Base-by-base conservation (phyloP, 1,140 invertebrate genomes). In the Lordiphosa collinella region DNA sequence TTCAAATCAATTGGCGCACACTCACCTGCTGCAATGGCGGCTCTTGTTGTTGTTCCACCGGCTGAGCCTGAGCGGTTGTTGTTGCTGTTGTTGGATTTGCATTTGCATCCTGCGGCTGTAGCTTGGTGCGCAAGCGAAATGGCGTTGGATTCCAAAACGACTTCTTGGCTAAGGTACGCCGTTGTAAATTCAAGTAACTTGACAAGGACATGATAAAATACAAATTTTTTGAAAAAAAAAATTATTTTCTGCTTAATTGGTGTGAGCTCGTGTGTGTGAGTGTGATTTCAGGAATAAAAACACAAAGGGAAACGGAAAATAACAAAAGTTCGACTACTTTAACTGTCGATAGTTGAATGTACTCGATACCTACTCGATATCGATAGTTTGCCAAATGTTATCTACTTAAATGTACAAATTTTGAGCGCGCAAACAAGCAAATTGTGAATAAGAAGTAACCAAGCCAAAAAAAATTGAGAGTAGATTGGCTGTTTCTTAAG, bases 81-180 rank as follows among this genome's bases (percentile, higher is more conserved):
- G 12, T 12, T 29, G 18, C 5, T 8, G n/a, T 14, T 44, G 5
- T 16, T 14, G 37, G 12, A 37, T n/a, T 8, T 50, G 49, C 2
- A 37, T n/a, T 8, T 50, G 49, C 2, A 5, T 2, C 12, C n/a
- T 25, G n/a, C 18, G 31, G 11, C 0, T 36, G 13, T 37, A 25
- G 16, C 11, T 62, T 36, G 32, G 32, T 8, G 11, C 40, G 46
- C 11, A 63, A 4, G 1, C 18, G 18, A 18, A 62, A 51, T 0
- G 13, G 14, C 3, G 34, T 52, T 1, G 4, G 10, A 9, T 63
- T 31, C 58, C 47, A 62, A 13, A 63, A 44, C 1, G 58, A 54
- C 8, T 47, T 47, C 4, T 55, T 64, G 35, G 34, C 35, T 8
- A 54, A 18, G 4, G 0, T 22, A 4, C 61, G 50, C 2, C 29